A percentile compares a stretch with the other conserved stretches of the same genome.
These are phyloP conservation scores for Leucopternis melanops DNA, from an alignment of 2,113 vertebrate species.

Conservation along the genomic window DNA sequence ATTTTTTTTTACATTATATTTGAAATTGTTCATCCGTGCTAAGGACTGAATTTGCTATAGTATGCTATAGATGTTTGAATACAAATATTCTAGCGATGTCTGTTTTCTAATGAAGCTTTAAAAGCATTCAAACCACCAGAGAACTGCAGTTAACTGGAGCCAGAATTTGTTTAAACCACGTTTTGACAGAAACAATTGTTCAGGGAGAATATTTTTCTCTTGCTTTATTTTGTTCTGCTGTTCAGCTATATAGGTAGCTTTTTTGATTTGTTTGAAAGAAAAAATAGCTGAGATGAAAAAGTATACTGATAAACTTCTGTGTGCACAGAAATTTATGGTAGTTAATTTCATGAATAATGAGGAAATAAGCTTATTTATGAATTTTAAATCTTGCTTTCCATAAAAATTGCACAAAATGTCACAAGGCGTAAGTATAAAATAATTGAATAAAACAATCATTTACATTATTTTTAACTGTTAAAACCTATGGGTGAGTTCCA, in stretches of 20 bases:
- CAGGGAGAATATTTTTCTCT: not conserved
- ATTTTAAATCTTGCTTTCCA: not conserved
- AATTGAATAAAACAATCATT: not conserved
- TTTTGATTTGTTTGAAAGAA: not conserved
- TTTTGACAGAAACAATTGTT: slow-evolving; percentile 30
- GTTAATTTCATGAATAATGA: not conserved
- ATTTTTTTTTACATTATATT: not conserved
- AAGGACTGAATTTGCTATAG: not conserved
- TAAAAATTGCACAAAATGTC: not conserved
- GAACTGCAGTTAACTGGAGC: not conserved
- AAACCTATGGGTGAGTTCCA: not conserved
- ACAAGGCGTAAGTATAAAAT: not conserved
- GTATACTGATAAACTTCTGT: not conserved
- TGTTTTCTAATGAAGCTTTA: slow-evolving; percentile 38
- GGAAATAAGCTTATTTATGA: not conserved
- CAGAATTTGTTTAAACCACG: slow-evolving; percentile 11
- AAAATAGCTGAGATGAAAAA: not conserved
- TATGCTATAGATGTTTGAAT: not conserved
- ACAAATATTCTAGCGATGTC: not conserved
- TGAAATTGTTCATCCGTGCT: not conserved
- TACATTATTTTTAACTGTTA: not conserved
- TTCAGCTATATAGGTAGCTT: not conserved
- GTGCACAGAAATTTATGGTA: not conserved
- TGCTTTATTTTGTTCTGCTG: not conserved
- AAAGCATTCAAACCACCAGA: slow-evolving; percentile 40